A percentile compares a stretch with the other conserved stretches of the same genome.
phyloP scores from a whole-genome alignment of 2,797 vertebrate species.

The Diglossa cyanea region DNA sequence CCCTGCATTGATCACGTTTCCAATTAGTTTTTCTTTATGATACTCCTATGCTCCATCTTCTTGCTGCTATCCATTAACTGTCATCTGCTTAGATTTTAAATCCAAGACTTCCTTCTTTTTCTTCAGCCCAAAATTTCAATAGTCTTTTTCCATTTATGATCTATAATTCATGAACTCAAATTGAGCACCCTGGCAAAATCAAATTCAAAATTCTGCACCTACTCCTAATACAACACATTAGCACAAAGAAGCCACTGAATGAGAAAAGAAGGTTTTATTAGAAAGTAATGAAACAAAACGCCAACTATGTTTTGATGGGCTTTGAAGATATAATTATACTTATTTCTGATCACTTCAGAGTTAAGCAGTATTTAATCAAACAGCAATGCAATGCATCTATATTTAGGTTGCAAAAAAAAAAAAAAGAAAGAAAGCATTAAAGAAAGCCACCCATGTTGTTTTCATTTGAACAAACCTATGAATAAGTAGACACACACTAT shows the following conservation, averaged over 20 bases:
- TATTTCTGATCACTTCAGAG: slow-evolving; percentile 59
- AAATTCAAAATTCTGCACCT: slow-evolving; percentile 69
- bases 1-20: slow-evolving; percentile 35
- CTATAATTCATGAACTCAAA: slow-evolving; percentile 78
- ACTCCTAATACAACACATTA: slow-evolving; percentile 54
- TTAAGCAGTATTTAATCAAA: slow-evolving; percentile 42
- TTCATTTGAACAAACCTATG: slow-evolving; percentile 29
- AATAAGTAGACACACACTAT: slow-evolving; percentile 30
- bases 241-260: slow-evolving; percentile 23
- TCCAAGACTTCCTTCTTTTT: slow-evolving; percentile 75
- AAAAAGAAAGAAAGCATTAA: not conserved
- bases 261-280: slow-evolving; percentile 56
- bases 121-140: slow-evolving; percentile 73
- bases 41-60: slow-evolving; percentile 42
- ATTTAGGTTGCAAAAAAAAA: not conserved
- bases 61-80: slow-evolving; percentile 58
- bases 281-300: slow-evolving; percentile 62
- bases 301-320: slow-evolving; percentile 31
- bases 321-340: slow-evolving; percentile 56
- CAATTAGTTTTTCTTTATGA: slow-evolving; percentile 61
- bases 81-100: slow-evolving; percentile 68
- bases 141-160: slow-evolving; percentile 74
- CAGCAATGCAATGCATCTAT: not conserved
- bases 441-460: not conserved
- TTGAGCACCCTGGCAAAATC: slow-evolving; percentile 71